Evolutionary conservation across 2,113 vertebrate genomes (phyloP).

Genomic region (Anoplopoma fimbria): DNA sequence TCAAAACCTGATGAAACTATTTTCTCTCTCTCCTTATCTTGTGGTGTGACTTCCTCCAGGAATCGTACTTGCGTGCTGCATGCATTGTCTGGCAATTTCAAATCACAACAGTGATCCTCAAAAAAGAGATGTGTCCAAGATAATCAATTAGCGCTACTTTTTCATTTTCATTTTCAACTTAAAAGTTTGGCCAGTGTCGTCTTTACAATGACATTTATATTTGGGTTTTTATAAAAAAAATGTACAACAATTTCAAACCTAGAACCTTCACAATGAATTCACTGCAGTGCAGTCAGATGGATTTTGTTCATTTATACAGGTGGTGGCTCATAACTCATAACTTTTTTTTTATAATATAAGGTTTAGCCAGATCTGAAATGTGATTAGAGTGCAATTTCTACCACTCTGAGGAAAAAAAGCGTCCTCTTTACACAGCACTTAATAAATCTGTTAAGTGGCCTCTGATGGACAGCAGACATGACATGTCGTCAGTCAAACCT

Average conservation of each 20-base stretch:
- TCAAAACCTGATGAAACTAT: conserved; percentile 66
- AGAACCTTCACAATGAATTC: not conserved
- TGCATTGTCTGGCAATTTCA: not conserved
- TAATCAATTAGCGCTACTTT: not conserved
- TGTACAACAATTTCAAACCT: not conserved
- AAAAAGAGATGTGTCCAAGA: not conserved
- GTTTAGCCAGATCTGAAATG: not conserved
- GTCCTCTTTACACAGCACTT: not conserved
- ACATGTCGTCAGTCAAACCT: conserved; percentile 17
- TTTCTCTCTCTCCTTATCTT: conserved; percentile 46
- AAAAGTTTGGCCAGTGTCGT: not conserved
- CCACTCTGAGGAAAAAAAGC: not conserved
- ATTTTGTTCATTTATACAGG: not conserved
- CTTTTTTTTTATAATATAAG: not conserved
- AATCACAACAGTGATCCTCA: conserved; percentile 7
- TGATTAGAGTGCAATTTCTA: not conserved
- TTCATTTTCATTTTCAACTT: not conserved
- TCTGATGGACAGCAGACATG: conserved; percentile 17
- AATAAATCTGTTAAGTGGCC: conserved; percentile 7
- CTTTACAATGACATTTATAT: not conserved
- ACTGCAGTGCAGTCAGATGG: not conserved
- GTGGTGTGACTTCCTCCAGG: conserved; percentile 20
- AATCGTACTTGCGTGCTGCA: conserved; percentile 25
- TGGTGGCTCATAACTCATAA: not conserved
- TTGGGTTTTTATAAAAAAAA: not conserved